Conservation (phyloP, 2,797 vertebrate species). For the Phoxinus dragarum region DNA sequence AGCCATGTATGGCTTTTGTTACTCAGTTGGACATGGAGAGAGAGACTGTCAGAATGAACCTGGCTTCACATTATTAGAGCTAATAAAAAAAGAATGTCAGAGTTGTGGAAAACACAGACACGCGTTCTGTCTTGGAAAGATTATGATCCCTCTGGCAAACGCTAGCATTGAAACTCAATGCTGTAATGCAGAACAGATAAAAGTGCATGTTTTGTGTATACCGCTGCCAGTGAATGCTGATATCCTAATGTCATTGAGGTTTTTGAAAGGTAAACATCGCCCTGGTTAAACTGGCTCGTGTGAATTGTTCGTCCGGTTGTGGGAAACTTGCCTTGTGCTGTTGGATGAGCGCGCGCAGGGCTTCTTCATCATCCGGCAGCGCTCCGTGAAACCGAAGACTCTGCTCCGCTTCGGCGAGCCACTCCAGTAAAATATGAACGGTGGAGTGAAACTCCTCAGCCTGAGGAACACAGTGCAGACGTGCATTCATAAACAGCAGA, state of each 20-base stretch:
- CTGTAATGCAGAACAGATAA: conserved; percentile 14
- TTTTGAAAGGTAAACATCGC: not conserved
- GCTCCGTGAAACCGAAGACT: conserved; percentile 93
- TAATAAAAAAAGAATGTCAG: conserved; percentile 60
- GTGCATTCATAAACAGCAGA: not conserved
- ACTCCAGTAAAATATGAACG: conserved; percentile 94
- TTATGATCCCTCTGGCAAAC: not conserved
- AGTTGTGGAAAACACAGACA: conserved; percentile 33
- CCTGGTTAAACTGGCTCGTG: not conserved
- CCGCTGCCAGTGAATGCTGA: not conserved
- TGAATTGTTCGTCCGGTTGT: not conserved
- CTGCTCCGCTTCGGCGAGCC: conserved; percentile 97
- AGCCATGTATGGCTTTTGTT: conserved; percentile 60
- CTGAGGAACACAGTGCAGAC: conserved; percentile 72
- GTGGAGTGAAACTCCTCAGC: conserved; percentile 97
- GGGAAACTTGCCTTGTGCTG: conserved; percentile 87
- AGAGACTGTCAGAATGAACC: conserved; percentile 32
- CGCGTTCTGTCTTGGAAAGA: conserved; percentile 17
- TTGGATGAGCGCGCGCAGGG: conserved; percentile 88
- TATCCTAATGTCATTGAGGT: not conserved
- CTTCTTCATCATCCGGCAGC: conserved; percentile 95
- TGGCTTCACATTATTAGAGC: conserved; percentile 35
- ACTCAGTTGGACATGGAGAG: conserved; percentile 48
- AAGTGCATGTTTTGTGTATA: not conserved
- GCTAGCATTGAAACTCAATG: conserved; percentile 4